These are phyloP conservation scores for Arothron firmamentum DNA, from an alignment of 2,113 vertebrate genomes.

Conservation along the genomic window DNA sequence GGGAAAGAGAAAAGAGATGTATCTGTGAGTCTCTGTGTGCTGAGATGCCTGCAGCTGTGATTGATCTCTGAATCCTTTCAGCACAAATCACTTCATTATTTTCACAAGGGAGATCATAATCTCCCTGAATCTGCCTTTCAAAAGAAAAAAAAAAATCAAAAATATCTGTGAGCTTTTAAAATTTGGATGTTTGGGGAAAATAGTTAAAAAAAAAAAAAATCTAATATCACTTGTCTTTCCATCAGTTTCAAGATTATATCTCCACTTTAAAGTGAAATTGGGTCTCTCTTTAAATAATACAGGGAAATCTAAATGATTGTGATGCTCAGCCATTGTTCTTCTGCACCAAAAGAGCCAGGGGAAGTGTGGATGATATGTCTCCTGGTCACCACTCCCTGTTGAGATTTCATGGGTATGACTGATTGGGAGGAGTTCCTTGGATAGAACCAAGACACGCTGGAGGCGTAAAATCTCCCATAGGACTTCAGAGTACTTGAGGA, in stretches of 20 bases:
- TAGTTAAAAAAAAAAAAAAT: too few relatives aligned
- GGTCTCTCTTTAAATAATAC: slow-evolving; percentile 1
- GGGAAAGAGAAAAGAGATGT: neutral
- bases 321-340: slow-evolving; percentile 3
- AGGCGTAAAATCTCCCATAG: slow-evolving; percentile 34
- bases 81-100: neutral
- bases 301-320: neutral
- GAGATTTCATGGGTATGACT: slow-evolving; percentile 19
- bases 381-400: slow-evolving; percentile 17
- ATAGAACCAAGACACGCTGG: slow-evolving; percentile 15
- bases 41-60: slow-evolving; percentile 22
- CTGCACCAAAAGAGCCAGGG: slow-evolving; percentile 9
- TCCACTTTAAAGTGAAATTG: slow-evolving; percentile 7
- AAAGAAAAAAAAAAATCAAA: too few relatives aligned
- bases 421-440: slow-evolving; percentile 5
- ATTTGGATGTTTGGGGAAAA: too few relatives aligned
- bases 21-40: neutral
- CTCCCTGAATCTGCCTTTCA: too few relatives aligned
- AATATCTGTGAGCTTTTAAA: too few relatives aligned
- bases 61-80: slow-evolving; percentile 26
- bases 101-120: neutral
- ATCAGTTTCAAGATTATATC: neutral
- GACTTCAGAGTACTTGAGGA: slow-evolving; percentile 13
- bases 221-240: neutral
- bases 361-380: slow-evolving; percentile 16